A percentile compares a stretch with the other conserved stretches of the same genome.
Conservation (phyloP, 2,113 vertebrate species). For the Otolemur garnettii region DNA sequence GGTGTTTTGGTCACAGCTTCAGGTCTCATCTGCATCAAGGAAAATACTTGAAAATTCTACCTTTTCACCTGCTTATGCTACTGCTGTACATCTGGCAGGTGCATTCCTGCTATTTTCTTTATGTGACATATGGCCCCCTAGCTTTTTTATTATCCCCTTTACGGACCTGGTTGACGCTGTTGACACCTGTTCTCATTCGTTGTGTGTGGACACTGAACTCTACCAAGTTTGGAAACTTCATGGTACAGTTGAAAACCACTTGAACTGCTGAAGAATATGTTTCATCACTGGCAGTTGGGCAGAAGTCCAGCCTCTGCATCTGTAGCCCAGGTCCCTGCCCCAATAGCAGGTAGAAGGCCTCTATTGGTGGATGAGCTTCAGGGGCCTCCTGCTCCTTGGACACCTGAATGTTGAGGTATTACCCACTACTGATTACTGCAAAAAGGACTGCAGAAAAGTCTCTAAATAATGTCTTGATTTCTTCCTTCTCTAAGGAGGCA, state of each 20-base stretch:
- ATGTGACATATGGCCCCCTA: slow-evolving; percentile 92
- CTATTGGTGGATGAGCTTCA: neutral
- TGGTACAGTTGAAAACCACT: slow-evolving; percentile 88
- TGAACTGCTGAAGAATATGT: slow-evolving; percentile 87
- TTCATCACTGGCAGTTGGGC: neutral
- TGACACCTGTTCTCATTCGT: slow-evolving; percentile 90
- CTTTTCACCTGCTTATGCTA: slow-evolving; percentile 90
- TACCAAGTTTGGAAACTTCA: slow-evolving; percentile 85
- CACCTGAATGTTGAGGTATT: neutral
- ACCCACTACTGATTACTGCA: slow-evolving; percentile 54
- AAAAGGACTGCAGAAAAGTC: slow-evolving; percentile 55
- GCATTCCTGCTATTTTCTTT: slow-evolving; percentile 94
- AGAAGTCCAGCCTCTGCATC: neutral
- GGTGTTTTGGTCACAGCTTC: slow-evolving; percentile 92
- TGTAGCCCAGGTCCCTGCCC: neutral
- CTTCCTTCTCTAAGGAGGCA: slow-evolving; percentile 39
- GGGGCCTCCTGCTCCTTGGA: neutral
- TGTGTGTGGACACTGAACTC: slow-evolving; percentile 91
- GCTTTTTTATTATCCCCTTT: slow-evolving; percentile 95
- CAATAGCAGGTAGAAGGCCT: neutral
- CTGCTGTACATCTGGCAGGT: slow-evolving; percentile 94
- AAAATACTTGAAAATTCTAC: slow-evolving; percentile 83
- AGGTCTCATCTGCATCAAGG: slow-evolving; percentile 90
- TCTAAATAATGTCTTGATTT: slow-evolving; percentile 66
- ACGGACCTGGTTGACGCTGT: slow-evolving; percentile 92